Evolutionary conservation across 1,140 invertebrate species (phyloP).

Genomic region (Neomicropteryx cornuta): DNA sequence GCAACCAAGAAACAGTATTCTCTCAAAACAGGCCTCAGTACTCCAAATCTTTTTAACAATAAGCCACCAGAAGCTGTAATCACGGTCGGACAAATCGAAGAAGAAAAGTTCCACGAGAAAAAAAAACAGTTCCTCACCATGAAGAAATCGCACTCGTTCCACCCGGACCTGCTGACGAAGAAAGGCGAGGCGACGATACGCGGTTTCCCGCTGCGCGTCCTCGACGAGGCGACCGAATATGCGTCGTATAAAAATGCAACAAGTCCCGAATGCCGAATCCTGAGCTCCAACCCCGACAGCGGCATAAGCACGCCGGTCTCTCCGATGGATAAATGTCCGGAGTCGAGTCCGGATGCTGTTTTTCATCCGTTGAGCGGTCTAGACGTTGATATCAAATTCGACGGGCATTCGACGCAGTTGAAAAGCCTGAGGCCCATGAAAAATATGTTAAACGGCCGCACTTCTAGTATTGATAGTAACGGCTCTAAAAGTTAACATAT

Average conservation of each 20-base stretch:
- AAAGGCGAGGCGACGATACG: constrained; percentile 14
- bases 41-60: constrained; percentile 35
- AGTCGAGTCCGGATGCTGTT: constrained; percentile 18
- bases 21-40: constrained; percentile 29
- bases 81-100: constrained; percentile 17
- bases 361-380: constrained; percentile 43
- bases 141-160: constrained; percentile 37
- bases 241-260: background rate
- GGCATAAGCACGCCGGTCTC: constrained; percentile 5
- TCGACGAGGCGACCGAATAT: constrained; percentile 26
- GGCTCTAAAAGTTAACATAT: too few relatives aligned
- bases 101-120: constrained; percentile 16
- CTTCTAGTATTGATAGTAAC: too few relatives aligned
- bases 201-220: constrained; percentile 22
- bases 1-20: too few relatives aligned
- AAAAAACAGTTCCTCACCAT: constrained; percentile 31
- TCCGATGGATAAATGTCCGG: constrained; percentile 2
- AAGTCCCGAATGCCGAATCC: constrained; percentile 3
- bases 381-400: constrained; percentile 37
- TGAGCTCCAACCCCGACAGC: constrained; percentile 10
- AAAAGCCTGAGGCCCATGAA: constrained; percentile 31
- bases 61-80: constrained; percentile 23
- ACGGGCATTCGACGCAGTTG: constrained; percentile 33
- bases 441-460: too few relatives aligned
- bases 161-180: constrained; percentile 29